Evolutionary conservation across 2,888 invertebrate genomes (phyloP).

Genomic region (Quadroppia sp.): DNA sequence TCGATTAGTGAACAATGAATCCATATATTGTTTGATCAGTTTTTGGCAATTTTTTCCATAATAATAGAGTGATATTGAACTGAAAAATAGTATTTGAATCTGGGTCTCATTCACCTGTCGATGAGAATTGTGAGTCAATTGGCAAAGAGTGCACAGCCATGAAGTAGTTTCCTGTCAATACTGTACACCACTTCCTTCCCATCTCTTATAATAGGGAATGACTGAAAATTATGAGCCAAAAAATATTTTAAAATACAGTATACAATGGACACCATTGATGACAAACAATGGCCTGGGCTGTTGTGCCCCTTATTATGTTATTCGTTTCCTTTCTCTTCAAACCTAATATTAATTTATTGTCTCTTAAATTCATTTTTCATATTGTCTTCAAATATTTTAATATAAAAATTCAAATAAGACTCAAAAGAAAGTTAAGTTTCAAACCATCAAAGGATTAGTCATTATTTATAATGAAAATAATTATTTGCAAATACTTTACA

Average conservation of each 20-base stretch:
- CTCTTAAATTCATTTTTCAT: background rate
- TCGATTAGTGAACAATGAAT: no score
- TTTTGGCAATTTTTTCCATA: no score
- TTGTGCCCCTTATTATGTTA: background rate
- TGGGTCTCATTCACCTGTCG: background rate
- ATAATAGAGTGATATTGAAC: background rate
- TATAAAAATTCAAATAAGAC: background rate
- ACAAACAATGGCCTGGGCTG: background rate
- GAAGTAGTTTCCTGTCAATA: background rate
- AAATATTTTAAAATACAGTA: background rate
- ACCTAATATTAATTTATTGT: background rate
- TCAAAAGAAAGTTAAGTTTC: no score
- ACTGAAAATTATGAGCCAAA: background rate
- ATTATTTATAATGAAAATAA: no score
- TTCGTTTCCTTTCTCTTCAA: background rate
- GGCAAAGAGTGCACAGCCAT: background rate
- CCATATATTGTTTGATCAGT: no score
- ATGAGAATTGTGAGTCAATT: background rate
- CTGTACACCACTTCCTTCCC: conserved; percentile 1
- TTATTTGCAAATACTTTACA: background rate
- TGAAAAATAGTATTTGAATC: background rate
- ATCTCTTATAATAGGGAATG: background rate
- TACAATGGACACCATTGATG: background rate
- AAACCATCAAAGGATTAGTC: no score
- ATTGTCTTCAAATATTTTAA: background rate